These are phyloP conservation scores for Morone chrysops DNA, from an alignment of 2,113 vertebrate species.

Conservation along the genomic window DNA sequence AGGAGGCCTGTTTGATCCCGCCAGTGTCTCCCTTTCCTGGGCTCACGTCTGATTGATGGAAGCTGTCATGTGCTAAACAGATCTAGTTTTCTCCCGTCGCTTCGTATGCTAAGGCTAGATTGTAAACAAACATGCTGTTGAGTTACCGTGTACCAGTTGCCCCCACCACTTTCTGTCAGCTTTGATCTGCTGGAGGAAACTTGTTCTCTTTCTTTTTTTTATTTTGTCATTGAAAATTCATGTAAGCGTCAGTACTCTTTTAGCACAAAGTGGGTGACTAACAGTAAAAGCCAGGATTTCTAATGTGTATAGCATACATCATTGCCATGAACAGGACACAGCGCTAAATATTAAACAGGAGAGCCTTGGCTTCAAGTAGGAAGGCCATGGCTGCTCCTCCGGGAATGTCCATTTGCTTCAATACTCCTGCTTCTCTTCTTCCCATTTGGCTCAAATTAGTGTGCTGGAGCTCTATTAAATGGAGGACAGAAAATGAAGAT, in stretches of 20 bases:
- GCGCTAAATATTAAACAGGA: slow-evolving; percentile 35
- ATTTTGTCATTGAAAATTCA: slow-evolving; percentile 29
- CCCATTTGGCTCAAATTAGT: slow-evolving; percentile 60
- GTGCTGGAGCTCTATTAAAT: slow-evolving; percentile 52
- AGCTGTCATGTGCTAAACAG: slow-evolving; percentile 74
- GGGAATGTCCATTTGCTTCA: slow-evolving; percentile 49
- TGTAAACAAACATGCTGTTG: slow-evolving; percentile 65
- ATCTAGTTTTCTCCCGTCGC: slow-evolving; percentile 66
- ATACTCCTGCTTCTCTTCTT: slow-evolving; percentile 43
- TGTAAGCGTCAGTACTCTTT: neutral
- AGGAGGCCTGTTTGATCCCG: slow-evolving; percentile 50
- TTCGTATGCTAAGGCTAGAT: slow-evolving; percentile 62
- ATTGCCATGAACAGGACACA: slow-evolving; percentile 1
- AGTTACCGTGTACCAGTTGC: slow-evolving; percentile 35
- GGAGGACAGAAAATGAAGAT: slow-evolving; percentile 61
- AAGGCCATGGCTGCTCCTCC: slow-evolving; percentile 35
- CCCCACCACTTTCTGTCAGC: slow-evolving; percentile 29
- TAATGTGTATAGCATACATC: slow-evolving; percentile 19
- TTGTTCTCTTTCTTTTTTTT: slow-evolving; percentile 19
- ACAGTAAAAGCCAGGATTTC: slow-evolving; percentile 30
- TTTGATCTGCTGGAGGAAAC: slow-evolving; percentile 41
- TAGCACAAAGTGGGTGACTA: slow-evolving; percentile 23
- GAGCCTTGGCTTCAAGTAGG: slow-evolving; percentile 23
- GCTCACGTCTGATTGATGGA: slow-evolving; percentile 71
- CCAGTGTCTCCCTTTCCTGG: slow-evolving; percentile 54